Conservation (phyloP, 2,113 vertebrate species). For the Oncorhynchus mykiss region DNA sequence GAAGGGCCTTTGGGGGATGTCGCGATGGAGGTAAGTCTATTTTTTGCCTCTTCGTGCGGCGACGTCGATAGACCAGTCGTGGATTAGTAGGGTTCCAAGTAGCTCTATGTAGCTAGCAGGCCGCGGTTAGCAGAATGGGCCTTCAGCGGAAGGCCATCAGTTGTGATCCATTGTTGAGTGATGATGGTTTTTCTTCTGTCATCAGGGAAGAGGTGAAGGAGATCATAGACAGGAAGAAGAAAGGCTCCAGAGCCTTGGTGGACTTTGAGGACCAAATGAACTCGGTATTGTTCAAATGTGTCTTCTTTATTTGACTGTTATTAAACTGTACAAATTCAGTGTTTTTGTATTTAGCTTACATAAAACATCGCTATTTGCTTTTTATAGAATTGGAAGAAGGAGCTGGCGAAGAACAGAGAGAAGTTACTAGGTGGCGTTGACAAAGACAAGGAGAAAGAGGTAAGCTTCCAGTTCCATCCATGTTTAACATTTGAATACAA, state of each 20-base stretch:
- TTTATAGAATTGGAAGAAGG: constrained; percentile 93
- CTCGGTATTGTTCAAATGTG: constrained; percentile 71
- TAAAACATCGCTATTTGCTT: background rate
- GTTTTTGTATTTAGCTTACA: too few relatives aligned
- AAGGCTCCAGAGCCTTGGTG: constrained; percentile 92
- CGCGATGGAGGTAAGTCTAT: too few relatives aligned
- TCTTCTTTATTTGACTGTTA: background rate
- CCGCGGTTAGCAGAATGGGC: too few relatives aligned
- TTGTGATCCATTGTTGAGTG: background rate
- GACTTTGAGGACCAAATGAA: constrained; percentile 99
- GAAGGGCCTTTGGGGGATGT: too few relatives aligned
- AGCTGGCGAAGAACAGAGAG: constrained; percentile 92
- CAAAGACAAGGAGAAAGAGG: constrained; percentile 75
- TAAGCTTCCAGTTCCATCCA: constrained; percentile 28
- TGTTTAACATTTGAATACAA: background rate
- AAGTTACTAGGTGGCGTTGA: constrained; percentile 82
- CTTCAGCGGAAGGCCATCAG: too few relatives aligned
- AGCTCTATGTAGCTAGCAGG: too few relatives aligned
- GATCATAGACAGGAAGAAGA: constrained; percentile 97
- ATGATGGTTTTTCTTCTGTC: background rate
- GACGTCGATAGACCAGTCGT: too few relatives aligned
- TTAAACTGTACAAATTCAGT: too few relatives aligned
- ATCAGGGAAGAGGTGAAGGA: constrained; percentile 97
- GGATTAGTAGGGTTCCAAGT: too few relatives aligned
- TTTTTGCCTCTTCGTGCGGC: too few relatives aligned